Conservation (phyloP, 2,113 vertebrate genomes). For the Sinocyclocheilus anshuiensis region DNA sequence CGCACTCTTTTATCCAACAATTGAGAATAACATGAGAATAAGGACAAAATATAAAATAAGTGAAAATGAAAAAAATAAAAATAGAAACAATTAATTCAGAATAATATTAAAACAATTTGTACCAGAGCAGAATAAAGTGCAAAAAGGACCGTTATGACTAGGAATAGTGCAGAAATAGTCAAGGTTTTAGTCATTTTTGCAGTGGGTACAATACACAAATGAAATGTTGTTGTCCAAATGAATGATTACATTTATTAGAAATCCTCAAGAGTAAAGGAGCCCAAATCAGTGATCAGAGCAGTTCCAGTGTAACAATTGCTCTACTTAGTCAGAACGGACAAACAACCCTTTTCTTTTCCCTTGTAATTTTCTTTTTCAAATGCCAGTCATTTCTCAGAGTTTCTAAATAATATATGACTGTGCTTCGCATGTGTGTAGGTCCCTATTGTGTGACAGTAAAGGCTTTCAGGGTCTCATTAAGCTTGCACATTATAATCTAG, state of each 20-base stretch:
- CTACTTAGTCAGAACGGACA: neutral
- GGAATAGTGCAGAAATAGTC: neutral
- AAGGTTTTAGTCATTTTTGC: neutral
- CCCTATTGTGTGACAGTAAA: conserved; percentile 1
- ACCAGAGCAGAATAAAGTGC: neutral
- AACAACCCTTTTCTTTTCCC: neutral
- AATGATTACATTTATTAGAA: neutral
- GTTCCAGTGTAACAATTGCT: neutral
- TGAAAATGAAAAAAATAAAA: neutral
- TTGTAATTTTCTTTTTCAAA: neutral
- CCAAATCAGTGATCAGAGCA: neutral
- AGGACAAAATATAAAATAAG: neutral
- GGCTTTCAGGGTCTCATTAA: conserved; percentile 5
- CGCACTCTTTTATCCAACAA: neutral
- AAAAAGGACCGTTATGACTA: no score
- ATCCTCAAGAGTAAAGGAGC: neutral
- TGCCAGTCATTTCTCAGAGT: conserved; percentile 10
- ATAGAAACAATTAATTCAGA: neutral
- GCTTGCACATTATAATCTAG: neutral
- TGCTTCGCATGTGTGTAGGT: neutral
- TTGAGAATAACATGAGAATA: neutral
- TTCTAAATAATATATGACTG: neutral
- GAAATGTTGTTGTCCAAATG: neutral
- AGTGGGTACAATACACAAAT: neutral
- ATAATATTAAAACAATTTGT: neutral